Conservation (phyloP, 1,140 invertebrate species). For the Teleopsis dalmanni region DNA sequence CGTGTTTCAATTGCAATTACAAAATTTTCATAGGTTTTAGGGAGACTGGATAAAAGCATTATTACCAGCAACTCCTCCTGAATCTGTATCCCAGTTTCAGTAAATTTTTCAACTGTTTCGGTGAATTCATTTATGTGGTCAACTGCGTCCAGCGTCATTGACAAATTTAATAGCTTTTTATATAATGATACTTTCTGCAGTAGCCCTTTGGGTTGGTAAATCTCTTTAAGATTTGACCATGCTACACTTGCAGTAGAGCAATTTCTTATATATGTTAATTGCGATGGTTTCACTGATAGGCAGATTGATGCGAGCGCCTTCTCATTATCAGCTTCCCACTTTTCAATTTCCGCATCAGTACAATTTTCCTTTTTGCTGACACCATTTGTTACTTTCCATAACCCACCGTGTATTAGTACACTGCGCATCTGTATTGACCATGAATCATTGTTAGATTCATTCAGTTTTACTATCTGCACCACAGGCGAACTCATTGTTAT, state of each 20-base stretch:
- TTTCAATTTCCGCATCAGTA: not conserved
- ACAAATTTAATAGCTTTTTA: slow-evolving; percentile 11
- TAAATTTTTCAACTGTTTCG: slow-evolving; percentile 10
- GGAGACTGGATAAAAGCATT: slow-evolving; percentile 3
- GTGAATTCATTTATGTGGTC: slow-evolving; percentile 9
- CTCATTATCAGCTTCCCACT: slow-evolving; percentile 3
- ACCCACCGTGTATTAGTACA: not conserved
- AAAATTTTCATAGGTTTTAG: slow-evolving; percentile 11
- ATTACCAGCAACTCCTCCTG: slow-evolving; percentile 9
- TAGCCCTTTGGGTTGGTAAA: slow-evolving; percentile 12
- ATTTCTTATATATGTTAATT: slow-evolving; percentile 5
- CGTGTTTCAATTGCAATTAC: slow-evolving; percentile 12
- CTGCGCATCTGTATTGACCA: slow-evolving; percentile 7
- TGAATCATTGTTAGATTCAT: slow-evolving; percentile 8
- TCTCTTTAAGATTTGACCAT: slow-evolving; percentile 12
- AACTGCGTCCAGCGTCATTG: slow-evolving; percentile 4
- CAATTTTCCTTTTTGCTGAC: not conserved
- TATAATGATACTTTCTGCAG: slow-evolving; percentile 10
- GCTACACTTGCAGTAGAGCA: too few relatives aligned
- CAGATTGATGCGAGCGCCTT: slow-evolving; percentile 8
- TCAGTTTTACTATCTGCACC: slow-evolving; percentile 12
- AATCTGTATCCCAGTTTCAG: slow-evolving; percentile 4
- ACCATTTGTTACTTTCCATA: slow-evolving; percentile 7
- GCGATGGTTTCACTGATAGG: slow-evolving; percentile 4
- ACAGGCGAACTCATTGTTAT: too few relatives aligned